Base-by-base conservation (phyloP, 2,797 vertebrate species). In the Tolypeutes matacus region DNA sequence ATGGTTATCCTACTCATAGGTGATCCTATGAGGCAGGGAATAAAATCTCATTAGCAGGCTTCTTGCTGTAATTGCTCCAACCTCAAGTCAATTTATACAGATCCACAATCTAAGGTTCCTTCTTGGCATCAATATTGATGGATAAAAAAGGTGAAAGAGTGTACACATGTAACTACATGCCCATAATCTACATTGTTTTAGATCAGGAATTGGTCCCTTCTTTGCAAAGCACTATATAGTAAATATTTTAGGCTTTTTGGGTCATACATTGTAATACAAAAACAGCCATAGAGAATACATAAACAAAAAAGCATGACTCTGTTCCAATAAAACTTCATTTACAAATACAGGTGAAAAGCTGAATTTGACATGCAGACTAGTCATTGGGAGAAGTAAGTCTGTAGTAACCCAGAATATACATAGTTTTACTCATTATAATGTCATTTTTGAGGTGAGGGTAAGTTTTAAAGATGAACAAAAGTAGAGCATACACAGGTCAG, bases 341-440 rank as follows among this genome's bases (percentile, higher is more conserved):
- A 46, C 46, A 46, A 46, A 46, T 53, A 53, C 6, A 49, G 25
- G 49, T 27, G 4, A 10, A 42, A 91, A 34, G 20, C 7, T 69
- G 8, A 3, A 87, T 77, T 62, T 93, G 60, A 77, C 21, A 53
- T 65, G 12, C 2, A 86, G 31, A 34, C 51, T n/a, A 76, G 42
- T 84, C n/a, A 70, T 25, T 29, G 46, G 12, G 69, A 94, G 17
- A 86, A 93, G 77, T 36, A 86, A 51, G 27, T 89, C n/a, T 90
- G 3, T 31, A 82, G 31, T 42, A 87, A 73, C 51, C 34, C 86
- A 92, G 49, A 83, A 80, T 60, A 77, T 29, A 69, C 46, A 29
- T 0, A 76, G 20, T 80, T 83, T 80, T 93, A 93, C 1, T 78
- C 58, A 67, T 31, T 64, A 29, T 46, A 39, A 72, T 77, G 76